Evolutionary conservation across 2,113 vertebrate genomes (phyloP).

Genomic region (Microcebus lehilahytsara): DNA sequence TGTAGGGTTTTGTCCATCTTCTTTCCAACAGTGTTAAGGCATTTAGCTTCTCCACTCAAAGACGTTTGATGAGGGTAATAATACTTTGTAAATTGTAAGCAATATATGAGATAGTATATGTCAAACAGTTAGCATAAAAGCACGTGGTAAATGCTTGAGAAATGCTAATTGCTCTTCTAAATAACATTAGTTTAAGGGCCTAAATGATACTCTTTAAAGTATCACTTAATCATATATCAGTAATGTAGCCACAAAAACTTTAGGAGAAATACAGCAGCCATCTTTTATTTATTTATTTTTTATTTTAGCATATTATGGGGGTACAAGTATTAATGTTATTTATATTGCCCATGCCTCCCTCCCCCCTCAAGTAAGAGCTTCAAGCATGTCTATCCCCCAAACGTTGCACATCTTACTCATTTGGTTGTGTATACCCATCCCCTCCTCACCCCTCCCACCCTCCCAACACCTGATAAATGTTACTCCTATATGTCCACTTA

Average conservation of each 20-base stretch:
- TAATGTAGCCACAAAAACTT: not conserved
- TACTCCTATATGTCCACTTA: too few species aligned
- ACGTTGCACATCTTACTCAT: too few species aligned
- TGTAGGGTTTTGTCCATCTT: not conserved
- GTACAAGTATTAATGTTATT: too few species aligned
- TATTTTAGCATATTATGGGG: too few species aligned
- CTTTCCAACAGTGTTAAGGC: not conserved
- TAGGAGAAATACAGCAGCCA: not conserved
- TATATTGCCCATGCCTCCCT: too few species aligned
- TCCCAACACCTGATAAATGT: too few species aligned
- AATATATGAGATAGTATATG: not conserved
- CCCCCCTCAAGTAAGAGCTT: too few species aligned
- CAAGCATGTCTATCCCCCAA: too few species aligned
- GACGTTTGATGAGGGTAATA: not conserved
- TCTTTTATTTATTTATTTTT: not conserved
- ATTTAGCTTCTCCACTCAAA: not conserved
- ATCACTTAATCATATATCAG: not conserved
- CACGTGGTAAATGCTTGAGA: not conserved
- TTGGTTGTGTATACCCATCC: too few species aligned
- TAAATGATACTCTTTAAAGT: slow-evolving; percentile 16
- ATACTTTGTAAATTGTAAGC: not conserved
- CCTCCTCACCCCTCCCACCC: too few species aligned
- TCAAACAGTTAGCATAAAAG: not conserved
- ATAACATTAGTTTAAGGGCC: not conserved
- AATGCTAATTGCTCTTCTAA: not conserved